Percentiles rank a stretch among this genome's conserved stretches.
phyloP scores from a whole-genome alignment of 2,113 vertebrate genomes.

The Otus sunia region DNA sequence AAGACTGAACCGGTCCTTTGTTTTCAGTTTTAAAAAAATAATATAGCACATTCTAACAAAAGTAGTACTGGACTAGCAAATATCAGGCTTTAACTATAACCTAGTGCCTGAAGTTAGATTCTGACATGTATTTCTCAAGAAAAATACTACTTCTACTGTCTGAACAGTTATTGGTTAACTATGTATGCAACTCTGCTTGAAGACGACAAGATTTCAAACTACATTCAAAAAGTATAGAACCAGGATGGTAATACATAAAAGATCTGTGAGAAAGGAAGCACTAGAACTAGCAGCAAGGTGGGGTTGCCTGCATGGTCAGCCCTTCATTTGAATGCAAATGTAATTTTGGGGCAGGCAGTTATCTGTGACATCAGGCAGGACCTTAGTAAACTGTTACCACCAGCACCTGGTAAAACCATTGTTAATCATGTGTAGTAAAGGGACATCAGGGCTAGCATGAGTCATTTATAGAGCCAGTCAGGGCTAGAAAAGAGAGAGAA shows the following conservation, averaged over 20 bases:
- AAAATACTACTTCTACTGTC: background rate
- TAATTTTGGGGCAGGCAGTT: slow-evolving; percentile 78
- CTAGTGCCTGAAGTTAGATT: background rate
- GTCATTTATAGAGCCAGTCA: slow-evolving; percentile 73
- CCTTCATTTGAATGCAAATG: slow-evolving; percentile 93
- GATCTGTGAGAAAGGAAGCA: slow-evolving; percentile 71
- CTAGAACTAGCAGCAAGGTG: slow-evolving; percentile 77
- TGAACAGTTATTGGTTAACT: background rate
- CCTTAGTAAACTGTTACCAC: slow-evolving; percentile 81
- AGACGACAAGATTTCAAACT: background rate
- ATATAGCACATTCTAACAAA: background rate
- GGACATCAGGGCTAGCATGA: slow-evolving; percentile 78
- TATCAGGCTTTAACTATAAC: background rate
- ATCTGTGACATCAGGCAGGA: slow-evolving; percentile 84
- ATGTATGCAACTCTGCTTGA: background rate
- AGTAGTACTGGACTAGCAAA: background rate
- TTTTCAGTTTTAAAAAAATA: background rate
- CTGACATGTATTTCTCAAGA: background rate
- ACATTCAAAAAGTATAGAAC: background rate
- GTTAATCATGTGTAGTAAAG: slow-evolving; percentile 87
- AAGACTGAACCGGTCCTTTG: background rate
- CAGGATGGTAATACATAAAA: background rate
- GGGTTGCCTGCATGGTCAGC: slow-evolving; percentile 72
- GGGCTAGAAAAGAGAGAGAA: slow-evolving; percentile 69
- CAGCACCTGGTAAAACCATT: slow-evolving; percentile 85